A percentile compares a stretch with the other conserved stretches of the same genome.
Evolutionary conservation across 2,888 invertebrate genomes (phyloP).

Genomic region (Ametastegia equiseti): DNA sequence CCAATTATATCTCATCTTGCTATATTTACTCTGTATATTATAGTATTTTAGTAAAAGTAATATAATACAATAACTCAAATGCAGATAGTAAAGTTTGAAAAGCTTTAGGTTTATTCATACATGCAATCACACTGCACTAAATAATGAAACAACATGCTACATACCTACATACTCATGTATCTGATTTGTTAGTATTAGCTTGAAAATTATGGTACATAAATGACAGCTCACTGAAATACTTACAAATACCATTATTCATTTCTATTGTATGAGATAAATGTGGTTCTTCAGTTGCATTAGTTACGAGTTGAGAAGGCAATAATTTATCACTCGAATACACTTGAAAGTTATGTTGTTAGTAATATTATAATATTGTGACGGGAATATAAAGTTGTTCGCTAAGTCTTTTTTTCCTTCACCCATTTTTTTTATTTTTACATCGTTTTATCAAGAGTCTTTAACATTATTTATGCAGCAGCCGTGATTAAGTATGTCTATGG

Average conservation of each 20-base stretch:
- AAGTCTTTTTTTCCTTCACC: conserved; percentile 15
- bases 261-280: no score
- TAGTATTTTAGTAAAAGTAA: neutral
- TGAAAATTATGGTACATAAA: neutral
- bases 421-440: neutral
- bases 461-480: neutral
- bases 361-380: no score
- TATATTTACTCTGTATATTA: conserved; percentile 7
- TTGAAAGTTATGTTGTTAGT: neutral
- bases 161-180: neutral
- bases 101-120: neutral
- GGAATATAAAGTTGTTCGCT: neutral
- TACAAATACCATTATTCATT: no score
- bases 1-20: neutral
- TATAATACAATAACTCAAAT: neutral
- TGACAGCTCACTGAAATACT: neutral
- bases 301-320: neutral
- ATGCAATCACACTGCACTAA: neutral
- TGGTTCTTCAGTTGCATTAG: neutral
- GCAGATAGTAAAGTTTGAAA: neutral
- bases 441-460: neutral
- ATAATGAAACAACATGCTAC: neutral
- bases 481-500: conserved; percentile 9
- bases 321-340: neutral
- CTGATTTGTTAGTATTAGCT: neutral